phyloP scores from a whole-genome alignment of 2,797 vertebrate species.

The Notoglanidium macrostoma region DNA sequence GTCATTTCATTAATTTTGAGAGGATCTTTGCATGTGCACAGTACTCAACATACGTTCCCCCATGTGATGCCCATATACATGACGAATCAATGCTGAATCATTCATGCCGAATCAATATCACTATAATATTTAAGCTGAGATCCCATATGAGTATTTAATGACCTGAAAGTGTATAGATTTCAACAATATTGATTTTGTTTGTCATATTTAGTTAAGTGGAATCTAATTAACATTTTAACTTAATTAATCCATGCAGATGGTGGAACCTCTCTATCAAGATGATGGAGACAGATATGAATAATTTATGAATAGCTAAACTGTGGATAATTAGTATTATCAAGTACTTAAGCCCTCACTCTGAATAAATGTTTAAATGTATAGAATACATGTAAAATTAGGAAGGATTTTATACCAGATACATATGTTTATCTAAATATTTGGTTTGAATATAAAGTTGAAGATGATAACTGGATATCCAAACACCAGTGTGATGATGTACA shows the following conservation, averaged over 20 bases:
- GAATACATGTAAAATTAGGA: background rate
- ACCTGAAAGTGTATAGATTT: constrained; percentile 30
- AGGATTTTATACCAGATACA: background rate
- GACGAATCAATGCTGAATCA: too few species aligned
- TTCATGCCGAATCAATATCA: constrained; percentile 4
- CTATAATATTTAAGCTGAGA: constrained; percentile 4
- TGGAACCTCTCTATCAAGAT: constrained; percentile 32
- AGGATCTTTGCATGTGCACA: background rate
- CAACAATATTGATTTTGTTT: constrained; percentile 50
- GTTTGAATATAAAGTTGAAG: background rate
- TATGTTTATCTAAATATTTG: background rate
- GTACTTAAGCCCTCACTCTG: constrained; percentile 36
- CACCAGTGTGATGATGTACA: background rate
- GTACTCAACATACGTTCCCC: too few species aligned
- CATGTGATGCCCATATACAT: background rate
- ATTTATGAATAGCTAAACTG: constrained; percentile 48
- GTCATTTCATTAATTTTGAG: background rate
- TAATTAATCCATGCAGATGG: constrained; percentile 52
- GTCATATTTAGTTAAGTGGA: constrained; percentile 42
- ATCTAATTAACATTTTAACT: constrained; percentile 48
- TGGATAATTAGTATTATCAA: constrained; percentile 46
- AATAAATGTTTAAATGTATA: constrained; percentile 12
- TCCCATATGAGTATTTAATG: constrained; percentile 11
- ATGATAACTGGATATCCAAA: background rate
- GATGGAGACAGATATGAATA: constrained; percentile 44